Percentiles rank a stretch among this genome's conserved stretches.
Conservation (phyloP, 2,888 invertebrate genomes). For the Cacoxenus indagator region DNA sequence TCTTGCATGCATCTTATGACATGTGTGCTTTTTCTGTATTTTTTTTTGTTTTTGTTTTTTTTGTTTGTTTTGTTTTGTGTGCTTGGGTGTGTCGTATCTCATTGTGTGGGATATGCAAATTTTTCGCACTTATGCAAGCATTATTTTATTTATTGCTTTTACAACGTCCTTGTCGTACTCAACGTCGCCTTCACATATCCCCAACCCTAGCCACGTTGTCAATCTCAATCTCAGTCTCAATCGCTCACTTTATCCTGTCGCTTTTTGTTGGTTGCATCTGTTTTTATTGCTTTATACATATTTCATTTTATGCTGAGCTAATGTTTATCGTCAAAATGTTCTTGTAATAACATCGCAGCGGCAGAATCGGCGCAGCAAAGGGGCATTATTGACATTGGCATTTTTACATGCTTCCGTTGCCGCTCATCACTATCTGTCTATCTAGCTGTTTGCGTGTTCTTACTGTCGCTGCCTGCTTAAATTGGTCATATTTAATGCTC, state of each 20-base stretch:
- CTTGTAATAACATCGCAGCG: too few species aligned
- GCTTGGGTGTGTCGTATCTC: too few species aligned
- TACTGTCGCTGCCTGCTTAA: neutral
- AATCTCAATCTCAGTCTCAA: neutral
- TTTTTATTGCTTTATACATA: conserved; percentile 49
- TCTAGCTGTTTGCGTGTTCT: too few species aligned
- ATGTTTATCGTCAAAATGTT: neutral
- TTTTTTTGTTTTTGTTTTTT: conserved; percentile 11
- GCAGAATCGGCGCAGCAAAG: too few species aligned
- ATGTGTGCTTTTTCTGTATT: neutral
- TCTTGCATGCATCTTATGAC: too few species aligned
- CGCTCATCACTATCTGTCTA: neutral
- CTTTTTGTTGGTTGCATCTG: neutral
- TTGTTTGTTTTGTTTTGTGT: conserved; percentile 4
- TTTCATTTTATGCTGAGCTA: conserved; percentile 38
- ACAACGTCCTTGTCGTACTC: neutral
- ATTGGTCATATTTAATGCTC: conserved; percentile 20
- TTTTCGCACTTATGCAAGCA: conserved; percentile 20
- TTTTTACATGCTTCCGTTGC: too few species aligned
- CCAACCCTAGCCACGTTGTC: neutral
- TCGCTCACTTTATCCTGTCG: neutral
- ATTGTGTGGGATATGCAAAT: conserved; percentile 12
- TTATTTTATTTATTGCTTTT: conserved; percentile 22
- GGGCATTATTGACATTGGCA: too few species aligned
- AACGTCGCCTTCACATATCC: neutral